phyloP scores from a whole-genome alignment of 2,888 invertebrate species.

The Aethes cnicana region DNA sequence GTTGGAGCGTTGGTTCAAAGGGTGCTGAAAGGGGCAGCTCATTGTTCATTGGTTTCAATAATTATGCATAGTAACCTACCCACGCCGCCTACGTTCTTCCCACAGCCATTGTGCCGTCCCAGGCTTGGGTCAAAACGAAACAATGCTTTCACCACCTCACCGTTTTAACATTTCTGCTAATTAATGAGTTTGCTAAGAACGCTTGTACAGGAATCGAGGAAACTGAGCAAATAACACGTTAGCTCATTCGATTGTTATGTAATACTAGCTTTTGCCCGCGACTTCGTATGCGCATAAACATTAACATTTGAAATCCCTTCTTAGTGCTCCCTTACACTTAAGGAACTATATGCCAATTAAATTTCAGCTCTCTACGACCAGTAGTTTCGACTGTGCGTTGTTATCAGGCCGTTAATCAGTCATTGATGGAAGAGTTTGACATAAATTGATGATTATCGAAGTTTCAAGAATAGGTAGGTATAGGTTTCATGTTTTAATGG shows the following conservation, averaged over 20 bases:
- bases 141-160: conserved; percentile 69
- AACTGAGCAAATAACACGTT: conserved; percentile 34
- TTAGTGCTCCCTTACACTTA: too few relatives aligned
- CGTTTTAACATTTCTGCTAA: conserved; percentile 57
- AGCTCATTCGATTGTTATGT: conserved; percentile 21
- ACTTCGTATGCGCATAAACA: too few relatives aligned
- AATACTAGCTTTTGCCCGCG: too few relatives aligned
- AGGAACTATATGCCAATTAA: too few relatives aligned
- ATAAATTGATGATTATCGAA: too few relatives aligned
- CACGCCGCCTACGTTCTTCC: conserved; percentile 63
- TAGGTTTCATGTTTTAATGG: too few relatives aligned
- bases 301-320: too few relatives aligned
- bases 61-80: conserved; percentile 54
- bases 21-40: conserved; percentile 37
- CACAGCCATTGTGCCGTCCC: conserved; percentile 49
- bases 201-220: conserved; percentile 35
- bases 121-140: conserved; percentile 46
- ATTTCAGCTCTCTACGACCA: too few relatives aligned
- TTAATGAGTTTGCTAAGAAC: conserved; percentile 57
- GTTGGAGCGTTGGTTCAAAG: conserved; percentile 1
- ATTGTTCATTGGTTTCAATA: conserved; percentile 43
- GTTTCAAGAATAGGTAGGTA: too few relatives aligned
- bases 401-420: too few relatives aligned
- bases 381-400: too few relatives aligned
- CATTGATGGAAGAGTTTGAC: too few relatives aligned